Conservation (phyloP, 2,113 vertebrate species). For the Ranitomeya imitator region DNA sequence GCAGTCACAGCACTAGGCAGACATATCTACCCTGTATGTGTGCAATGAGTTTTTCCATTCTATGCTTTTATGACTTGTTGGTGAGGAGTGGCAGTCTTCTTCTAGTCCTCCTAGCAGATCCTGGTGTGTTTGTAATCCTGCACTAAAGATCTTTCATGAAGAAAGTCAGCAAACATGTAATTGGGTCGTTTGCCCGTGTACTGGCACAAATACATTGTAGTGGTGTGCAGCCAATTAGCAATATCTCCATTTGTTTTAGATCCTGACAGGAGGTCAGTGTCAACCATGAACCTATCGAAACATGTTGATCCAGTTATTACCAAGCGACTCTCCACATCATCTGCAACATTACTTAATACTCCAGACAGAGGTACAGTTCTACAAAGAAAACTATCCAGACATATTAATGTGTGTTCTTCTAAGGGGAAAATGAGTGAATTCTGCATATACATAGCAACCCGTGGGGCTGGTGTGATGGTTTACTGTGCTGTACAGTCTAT, state of each 20-base stretch:
- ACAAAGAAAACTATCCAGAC: not conserved
- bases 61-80: not conserved
- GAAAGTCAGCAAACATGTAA: not conserved
- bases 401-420: not conserved
- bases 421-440: not conserved
- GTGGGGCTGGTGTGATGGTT: not conserved
- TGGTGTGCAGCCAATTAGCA: constrained; percentile 75
- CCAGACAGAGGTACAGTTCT: constrained; percentile 93
- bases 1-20: not conserved
- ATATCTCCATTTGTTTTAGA: constrained; percentile 84
- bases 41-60: not conserved
- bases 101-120: not conserved
- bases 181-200: not conserved
- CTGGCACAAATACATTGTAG: constrained; percentile 35
- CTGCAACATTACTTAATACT: constrained; percentile 95
- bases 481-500: too few relatives aligned
- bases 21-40: not conserved
- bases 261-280: constrained; percentile 93
- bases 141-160: constrained; percentile 15
- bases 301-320: constrained; percentile 93
- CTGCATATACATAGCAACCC: not conserved
- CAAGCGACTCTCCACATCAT: constrained; percentile 96
- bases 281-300: constrained; percentile 98
- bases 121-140: not conserved
- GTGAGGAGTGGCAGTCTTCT: not conserved